phyloP scores from a whole-genome alignment of 2,888 invertebrate genomes.

The Monopis laevigella region DNA sequence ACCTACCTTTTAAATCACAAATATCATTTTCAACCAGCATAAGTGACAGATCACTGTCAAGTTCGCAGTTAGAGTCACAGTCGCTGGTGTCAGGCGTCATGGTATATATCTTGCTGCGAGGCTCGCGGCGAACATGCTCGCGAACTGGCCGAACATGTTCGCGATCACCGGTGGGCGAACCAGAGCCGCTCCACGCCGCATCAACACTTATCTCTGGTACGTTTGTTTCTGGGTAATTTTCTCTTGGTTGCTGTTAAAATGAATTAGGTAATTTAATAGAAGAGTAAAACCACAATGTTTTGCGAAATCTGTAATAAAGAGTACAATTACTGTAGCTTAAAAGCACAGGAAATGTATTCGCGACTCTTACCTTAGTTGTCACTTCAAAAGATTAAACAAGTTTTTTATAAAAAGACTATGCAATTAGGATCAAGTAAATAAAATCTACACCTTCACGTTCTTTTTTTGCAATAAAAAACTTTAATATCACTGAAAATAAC shows the following conservation, averaged over 20 bases:
- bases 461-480: no score
- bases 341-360: no score
- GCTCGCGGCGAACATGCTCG: conserved; percentile 28
- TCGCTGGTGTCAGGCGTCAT: conserved; percentile 93
- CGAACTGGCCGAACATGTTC: conserved; percentile 14
- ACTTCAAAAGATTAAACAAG: no score
- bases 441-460: no score
- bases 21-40: conserved; percentile 77
- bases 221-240: conserved; percentile 68
- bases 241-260: conserved; percentile 26
- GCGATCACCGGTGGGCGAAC: conserved; percentile 30
- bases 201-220: conserved; percentile 46
- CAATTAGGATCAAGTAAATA: no score
- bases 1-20: conserved; percentile 44
- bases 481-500: no score
- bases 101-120: conserved; percentile 64
- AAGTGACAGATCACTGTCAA: conserved; percentile 85
- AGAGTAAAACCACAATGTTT: no score
- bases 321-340: no score
- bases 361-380: no score
- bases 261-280: no score
- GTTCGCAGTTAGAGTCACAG: conserved; percentile 86
- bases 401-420: no score
- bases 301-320: no score
- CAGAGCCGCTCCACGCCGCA: conserved; percentile 52